These are phyloP conservation scores for Toxotes chatareus DNA, from an alignment of 2,113 vertebrate species.

Conservation along the genomic window DNA sequence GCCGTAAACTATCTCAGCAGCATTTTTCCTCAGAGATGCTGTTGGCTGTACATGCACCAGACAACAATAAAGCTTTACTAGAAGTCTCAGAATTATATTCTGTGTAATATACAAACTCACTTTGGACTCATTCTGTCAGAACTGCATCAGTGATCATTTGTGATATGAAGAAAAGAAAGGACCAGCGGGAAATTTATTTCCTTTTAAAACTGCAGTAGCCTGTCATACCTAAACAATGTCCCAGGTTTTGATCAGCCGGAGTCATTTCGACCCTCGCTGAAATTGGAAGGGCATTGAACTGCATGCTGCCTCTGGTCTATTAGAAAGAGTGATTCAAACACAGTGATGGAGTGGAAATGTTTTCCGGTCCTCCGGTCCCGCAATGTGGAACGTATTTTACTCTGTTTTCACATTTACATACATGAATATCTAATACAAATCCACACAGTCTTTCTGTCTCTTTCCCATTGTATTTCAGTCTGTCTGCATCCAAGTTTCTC, in stretches of 20 bases:
- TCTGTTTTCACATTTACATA: not conserved
- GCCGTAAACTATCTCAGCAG: not conserved
- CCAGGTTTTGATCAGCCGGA: not conserved
- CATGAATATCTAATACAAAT: not conserved
- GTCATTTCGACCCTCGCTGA: not conserved
- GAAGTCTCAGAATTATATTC: not conserved
- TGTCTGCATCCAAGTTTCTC: too few species aligned
- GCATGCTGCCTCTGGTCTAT: not conserved
- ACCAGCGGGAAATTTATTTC: not conserved
- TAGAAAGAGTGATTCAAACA: constrained; percentile 19
- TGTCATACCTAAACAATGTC: not conserved
- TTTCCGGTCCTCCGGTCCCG: not conserved
- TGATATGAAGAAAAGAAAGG: constrained; percentile 2
- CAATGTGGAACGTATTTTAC: not conserved
- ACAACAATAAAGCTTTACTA: not conserved
- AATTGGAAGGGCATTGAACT: constrained; percentile 16
- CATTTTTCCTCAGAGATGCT: not conserved
- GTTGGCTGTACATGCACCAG: not conserved
- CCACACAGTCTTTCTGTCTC: too few species aligned
- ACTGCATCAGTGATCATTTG: not conserved
- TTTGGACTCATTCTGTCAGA: constrained; percentile 7
- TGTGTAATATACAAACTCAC: not conserved
- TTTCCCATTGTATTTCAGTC: too few species aligned
- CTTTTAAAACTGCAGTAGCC: not conserved
- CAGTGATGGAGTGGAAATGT: not conserved